Conservation (phyloP, 2,113 vertebrate species). For the Cyanistes caeruleus region DNA sequence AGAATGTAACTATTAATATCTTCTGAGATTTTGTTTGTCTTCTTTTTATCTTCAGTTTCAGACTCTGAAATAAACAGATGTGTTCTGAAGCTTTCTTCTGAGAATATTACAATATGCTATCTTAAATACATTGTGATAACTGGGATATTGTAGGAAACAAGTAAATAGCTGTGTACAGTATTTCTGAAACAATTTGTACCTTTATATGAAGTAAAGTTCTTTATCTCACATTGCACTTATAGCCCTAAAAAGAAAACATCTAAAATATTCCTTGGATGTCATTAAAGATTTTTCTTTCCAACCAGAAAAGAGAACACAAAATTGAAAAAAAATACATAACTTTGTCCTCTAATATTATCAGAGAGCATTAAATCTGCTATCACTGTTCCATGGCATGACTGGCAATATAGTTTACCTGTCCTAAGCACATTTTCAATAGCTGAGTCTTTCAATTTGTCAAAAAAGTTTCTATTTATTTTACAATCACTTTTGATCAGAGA, state of each 20-base stretch:
- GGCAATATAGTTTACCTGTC: not conserved
- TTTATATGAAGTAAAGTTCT: not conserved
- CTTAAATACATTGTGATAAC: not conserved
- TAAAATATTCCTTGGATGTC: not conserved
- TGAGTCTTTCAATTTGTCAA: not conserved
- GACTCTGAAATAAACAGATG: constrained; percentile 42
- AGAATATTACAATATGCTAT: not conserved
- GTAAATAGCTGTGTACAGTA: not conserved
- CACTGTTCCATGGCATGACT: not conserved
- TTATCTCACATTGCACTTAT: not conserved
- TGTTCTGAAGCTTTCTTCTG: constrained; percentile 34
- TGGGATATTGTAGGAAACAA: not conserved
- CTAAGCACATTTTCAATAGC: not conserved
- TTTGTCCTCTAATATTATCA: not conserved
- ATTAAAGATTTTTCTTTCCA: not conserved
- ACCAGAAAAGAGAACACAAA: not conserved
- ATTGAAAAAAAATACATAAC: not conserved
- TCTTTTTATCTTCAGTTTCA: constrained; percentile 31
- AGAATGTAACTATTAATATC: constrained; percentile 59
- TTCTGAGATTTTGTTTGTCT: constrained; percentile 30
- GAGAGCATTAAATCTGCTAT: not conserved
- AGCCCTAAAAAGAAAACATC: not conserved
- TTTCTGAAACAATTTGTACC: not conserved
- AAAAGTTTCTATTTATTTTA: not conserved
- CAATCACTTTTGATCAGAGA: not conserved